phyloP scores from a whole-genome alignment of 2,888 invertebrate genomes.

The Nomada flava region DNA sequence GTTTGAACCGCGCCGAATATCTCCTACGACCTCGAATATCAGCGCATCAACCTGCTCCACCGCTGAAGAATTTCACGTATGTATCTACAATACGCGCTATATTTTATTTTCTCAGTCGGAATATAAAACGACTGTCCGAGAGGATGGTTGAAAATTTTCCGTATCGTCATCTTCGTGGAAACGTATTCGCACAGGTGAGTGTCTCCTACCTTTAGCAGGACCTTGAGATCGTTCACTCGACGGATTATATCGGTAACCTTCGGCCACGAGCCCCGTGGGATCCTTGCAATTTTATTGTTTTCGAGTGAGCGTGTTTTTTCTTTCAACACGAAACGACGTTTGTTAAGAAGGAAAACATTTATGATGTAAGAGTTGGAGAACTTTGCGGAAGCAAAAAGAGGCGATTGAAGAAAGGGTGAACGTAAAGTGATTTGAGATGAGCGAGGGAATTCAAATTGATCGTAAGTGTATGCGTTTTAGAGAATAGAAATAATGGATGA shows the following conservation, averaged over 20 bases:
- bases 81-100: too few species aligned
- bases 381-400: neutral
- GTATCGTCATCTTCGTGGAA: conserved; percentile 3
- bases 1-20: neutral
- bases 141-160: conserved; percentile 14
- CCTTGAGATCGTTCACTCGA: conserved; percentile 30
- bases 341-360: neutral
- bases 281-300: conserved; percentile 19
- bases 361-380: neutral
- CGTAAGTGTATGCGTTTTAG: neutral
- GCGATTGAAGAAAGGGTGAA: too few species aligned
- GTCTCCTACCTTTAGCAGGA: conserved; percentile 27
- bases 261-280: neutral
- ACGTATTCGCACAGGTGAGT: neutral
- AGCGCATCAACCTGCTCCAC: too few species aligned
- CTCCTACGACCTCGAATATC: too few species aligned
- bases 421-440: too few species aligned
- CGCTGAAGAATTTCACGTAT: too few species aligned
- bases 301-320: neutral
- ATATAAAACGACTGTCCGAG: neutral
- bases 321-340: neutral
- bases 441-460: too few species aligned
- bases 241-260: conserved; percentile 3
- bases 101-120: too few species aligned
- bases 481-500: too few species aligned